A percentile compares a stretch with the other conserved stretches of the same genome.
These are phyloP conservation scores for Pollenia labialis DNA, from an alignment of 2,888 invertebrate genomes.

Conservation along the genomic window DNA sequence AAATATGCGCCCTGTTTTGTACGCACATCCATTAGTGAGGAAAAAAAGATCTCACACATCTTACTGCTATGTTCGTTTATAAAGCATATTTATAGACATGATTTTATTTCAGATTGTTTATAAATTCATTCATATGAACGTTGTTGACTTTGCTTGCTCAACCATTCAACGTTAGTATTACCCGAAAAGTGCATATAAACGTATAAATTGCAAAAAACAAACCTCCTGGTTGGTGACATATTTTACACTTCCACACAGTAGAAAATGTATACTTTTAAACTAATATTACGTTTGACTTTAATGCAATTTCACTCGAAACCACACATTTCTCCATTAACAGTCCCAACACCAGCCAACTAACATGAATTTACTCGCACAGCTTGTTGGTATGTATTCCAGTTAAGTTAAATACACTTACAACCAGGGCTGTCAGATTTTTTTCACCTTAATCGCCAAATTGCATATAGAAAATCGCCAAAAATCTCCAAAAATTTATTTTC, in stretches of 20 bases:
- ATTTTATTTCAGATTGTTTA: slow-evolving; percentile 10
- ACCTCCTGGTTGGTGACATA: not conserved
- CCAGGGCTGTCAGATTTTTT: too few relatives aligned
- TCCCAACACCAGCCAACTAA: not conserved
- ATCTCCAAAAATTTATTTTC: too few relatives aligned
- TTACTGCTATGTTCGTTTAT: too few relatives aligned
- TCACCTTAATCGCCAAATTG: too few relatives aligned
- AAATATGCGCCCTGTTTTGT: too few relatives aligned
- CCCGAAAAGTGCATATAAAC: not conserved
- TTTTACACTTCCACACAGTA: not conserved
- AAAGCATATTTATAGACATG: not conserved
- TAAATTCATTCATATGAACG: not conserved
- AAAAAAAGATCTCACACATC: too few relatives aligned
- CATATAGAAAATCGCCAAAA: too few relatives aligned
- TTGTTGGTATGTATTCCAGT: not conserved
- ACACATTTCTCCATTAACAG: slow-evolving; percentile 8
- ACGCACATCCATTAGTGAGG: too few relatives aligned
- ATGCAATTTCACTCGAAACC: slow-evolving; percentile 37
- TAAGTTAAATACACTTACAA: slow-evolving; percentile 29
- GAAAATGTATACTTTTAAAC: not conserved
- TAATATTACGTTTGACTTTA: slow-evolving; percentile 40
- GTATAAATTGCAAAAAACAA: not conserved
- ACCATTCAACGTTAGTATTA: slow-evolving; percentile 22
- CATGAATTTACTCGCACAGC: slow-evolving; percentile 9
- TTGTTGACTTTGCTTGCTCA: slow-evolving; percentile 31